phyloP scores from a whole-genome alignment of 2,888 invertebrate genomes.

The Camponotus fellah region DNA sequence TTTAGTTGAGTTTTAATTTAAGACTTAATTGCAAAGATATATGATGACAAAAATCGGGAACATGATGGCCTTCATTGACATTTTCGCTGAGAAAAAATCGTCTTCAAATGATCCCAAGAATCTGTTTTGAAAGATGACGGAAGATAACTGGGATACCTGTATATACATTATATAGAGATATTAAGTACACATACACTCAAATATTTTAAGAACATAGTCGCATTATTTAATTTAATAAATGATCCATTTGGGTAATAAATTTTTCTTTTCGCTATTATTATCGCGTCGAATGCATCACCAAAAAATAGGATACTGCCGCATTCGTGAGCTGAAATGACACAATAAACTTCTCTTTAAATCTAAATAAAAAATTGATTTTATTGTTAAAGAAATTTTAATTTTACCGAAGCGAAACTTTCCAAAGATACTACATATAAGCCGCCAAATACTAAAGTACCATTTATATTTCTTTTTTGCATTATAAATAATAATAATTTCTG shows the following conservation, averaged over 20 bases:
- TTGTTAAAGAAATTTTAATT: conserved; percentile 3
- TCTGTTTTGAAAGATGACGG: too few relatives aligned
- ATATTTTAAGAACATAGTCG: too few relatives aligned
- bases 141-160: too few relatives aligned
- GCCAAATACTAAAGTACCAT: background rate
- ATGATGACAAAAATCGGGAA: too few relatives aligned
- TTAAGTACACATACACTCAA: too few relatives aligned
- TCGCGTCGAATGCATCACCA: conserved; percentile 4
- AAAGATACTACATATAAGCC: conserved; percentile 21
- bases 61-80: too few relatives aligned
- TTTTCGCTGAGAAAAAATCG: too few relatives aligned
- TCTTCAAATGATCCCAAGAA: too few relatives aligned
- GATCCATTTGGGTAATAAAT: background rate
- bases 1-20: too few relatives aligned
- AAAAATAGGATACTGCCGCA: conserved; percentile 30
- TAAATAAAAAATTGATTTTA: background rate
- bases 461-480: conserved; percentile 11
- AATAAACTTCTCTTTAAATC: background rate
- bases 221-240: background rate
- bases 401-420: conserved; percentile 44
- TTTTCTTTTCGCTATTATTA: background rate
- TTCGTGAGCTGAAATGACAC: background rate
- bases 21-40: too few relatives aligned
- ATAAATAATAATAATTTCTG: conserved; percentile 42
- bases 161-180: too few relatives aligned